Base-by-base conservation (phyloP, 1,140 invertebrate genomes). In the Drosophila lowei region DNA sequence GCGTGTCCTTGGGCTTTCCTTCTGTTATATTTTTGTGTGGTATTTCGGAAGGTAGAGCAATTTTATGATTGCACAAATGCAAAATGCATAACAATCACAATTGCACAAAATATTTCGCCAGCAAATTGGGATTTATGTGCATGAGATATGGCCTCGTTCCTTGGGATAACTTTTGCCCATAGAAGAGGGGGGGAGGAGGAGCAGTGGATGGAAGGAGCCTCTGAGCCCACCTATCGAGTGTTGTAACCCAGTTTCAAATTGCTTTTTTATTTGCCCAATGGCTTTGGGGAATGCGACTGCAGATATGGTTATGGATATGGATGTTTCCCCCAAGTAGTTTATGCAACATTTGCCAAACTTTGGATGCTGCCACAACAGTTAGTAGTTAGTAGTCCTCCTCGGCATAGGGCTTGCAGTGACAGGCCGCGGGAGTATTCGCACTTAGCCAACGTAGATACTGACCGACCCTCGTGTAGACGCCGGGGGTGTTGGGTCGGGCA, bases 381-480 rank as follows among this genome's bases (percentile, higher is more conserved):
- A 62, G 41, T 28, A 28, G 25, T 41, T 62, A 62, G 7, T 77
- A 77, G 23, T 86, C 68, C 59, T 86, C 61, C 43, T 63, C 76
- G 6, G 72, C 15, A 23, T 65, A 50, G 0, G 63, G 44, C 52
- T 46, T 67, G 30, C 81, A 86, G 16, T 59, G 25, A 81, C 94
- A 95, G n/a, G 93, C 93, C 64, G 94, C 93, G 25, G 93, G 92
- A 66, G 94, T 93, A 49, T 94, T 94, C 6, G 92, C 79, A 42
- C 90, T 91, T 54, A 96, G 94, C 95, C 95, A 96, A 15, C 93
- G 92, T 0, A 94, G 77, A 80, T 95, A 96, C 72, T 93, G 92
- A 7, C 93, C 92, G 0, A 96, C 94, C 42, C 95, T 92, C 0
- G 95, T 95, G 76, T 96, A 96, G 3, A 96, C 95, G 13, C 94